Conservation (phyloP, 2,797 vertebrate species). For the Karalla daura region DNA sequence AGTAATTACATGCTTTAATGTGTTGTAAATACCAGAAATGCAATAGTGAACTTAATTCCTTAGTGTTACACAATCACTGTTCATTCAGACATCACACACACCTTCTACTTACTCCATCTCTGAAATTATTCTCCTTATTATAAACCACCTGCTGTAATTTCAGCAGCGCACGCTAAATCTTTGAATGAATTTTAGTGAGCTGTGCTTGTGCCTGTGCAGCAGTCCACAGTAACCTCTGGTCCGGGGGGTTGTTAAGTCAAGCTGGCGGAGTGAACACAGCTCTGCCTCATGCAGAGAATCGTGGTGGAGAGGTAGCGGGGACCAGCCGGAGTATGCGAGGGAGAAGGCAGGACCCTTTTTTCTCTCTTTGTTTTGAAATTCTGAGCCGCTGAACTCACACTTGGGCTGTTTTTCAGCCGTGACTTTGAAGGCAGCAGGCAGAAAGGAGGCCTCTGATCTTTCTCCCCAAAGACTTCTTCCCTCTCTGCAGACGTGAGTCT, state of each 20-base stretch:
- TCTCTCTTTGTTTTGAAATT: conserved; percentile 76
- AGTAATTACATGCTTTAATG: conserved; percentile 5
- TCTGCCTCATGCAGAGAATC: conserved; percentile 21
- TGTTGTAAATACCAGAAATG: conserved; percentile 4
- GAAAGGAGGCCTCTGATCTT: conserved; percentile 78
- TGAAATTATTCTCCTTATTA: conserved; percentile 1
- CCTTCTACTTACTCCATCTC: no score
- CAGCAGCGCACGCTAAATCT: background rate
- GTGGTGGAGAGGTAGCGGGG: conserved; percentile 12
- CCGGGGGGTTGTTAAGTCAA: conserved; percentile 16
- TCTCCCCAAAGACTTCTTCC: conserved; percentile 70
- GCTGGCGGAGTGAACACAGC: conserved; percentile 16
- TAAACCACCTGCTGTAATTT: background rate
- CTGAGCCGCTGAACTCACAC: conserved; percentile 74
- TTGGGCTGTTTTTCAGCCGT: conserved; percentile 75
- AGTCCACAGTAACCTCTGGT: background rate
- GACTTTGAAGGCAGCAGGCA: conserved; percentile 80
- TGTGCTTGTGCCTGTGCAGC: background rate
- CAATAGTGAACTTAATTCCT: background rate
- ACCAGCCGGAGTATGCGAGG: conserved; percentile 16
- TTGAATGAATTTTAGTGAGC: background rate
- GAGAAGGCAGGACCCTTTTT: conserved; percentile 40
- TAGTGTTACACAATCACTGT: conserved; percentile 10
- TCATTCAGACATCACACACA: background rate
- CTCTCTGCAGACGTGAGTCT: conserved; percentile 56